Conservation (phyloP, 1,140 invertebrate genomes). For the Bombus waltoni region DNA sequence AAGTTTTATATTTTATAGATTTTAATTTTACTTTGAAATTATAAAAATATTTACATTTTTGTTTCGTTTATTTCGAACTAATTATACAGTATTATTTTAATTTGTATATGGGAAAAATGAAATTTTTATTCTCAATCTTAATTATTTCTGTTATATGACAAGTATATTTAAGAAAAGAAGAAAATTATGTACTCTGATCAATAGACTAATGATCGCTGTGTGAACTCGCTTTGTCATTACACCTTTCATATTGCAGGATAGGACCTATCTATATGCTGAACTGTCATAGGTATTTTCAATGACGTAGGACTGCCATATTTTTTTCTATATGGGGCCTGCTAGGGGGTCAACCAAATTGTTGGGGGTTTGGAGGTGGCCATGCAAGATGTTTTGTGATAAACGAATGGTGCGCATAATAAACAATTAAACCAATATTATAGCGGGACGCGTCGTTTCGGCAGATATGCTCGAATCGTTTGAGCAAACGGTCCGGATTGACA, state of each 20-base stretch:
- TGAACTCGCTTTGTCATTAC: constrained; percentile 15
- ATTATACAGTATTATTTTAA: neutral
- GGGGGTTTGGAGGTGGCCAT: constrained; percentile 73
- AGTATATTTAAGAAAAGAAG: neutral
- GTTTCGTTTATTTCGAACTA: too few species aligned
- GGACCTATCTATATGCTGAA: constrained; percentile 43
- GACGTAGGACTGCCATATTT: constrained; percentile 79
- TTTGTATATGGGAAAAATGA: neutral
- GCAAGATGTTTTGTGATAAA: constrained; percentile 75
- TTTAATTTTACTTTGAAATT: neutral
- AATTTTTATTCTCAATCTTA: neutral
- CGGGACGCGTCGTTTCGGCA: constrained; percentile 55
- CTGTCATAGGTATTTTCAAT: constrained; percentile 62
- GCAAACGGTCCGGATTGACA: constrained; percentile 40
- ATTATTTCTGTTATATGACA: neutral
- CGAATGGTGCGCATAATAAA: constrained; percentile 75
- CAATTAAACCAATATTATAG: constrained; percentile 64
- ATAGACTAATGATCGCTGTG: neutral
- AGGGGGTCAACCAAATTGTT: constrained; percentile 77
- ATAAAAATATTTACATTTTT: neutral
- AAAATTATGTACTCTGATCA: neutral
- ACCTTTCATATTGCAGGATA: neutral
- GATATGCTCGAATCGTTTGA: constrained; percentile 62
- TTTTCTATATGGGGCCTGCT: constrained; percentile 74
- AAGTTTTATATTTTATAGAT: neutral